Evolutionary conservation across 2,888 invertebrate genomes (phyloP), one percentile per base, ranked within the genome.

Genomic region (Epiblema foenella): DNA sequence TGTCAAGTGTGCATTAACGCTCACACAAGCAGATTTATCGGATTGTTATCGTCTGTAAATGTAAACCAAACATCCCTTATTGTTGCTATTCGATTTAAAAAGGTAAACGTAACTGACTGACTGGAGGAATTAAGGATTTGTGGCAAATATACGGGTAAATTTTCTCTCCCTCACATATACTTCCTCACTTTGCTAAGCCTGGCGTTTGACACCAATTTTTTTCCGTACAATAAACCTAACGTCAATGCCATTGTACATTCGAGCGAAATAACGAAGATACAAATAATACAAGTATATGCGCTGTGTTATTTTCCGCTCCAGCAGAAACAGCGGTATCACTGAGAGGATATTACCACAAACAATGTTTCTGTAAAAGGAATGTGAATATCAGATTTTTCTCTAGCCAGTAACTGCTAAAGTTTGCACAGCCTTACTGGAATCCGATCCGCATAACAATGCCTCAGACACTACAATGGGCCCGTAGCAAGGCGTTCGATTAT

Each of bases 401-500:
- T 72, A 64, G 68, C 75, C 63, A 75, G 71, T 68, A 70, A 75
- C 67, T 73, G 71, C 72, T 68, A 77, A 82, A 82, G 81, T 85
- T 83, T 80, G 78, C 78, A 77, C 77, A 80, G 79, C 77, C 77
- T 74, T 74, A 74, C 76, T 73, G 75, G 78, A 78, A 77, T 82
- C 75, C 78, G 78, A 1, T n/a, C n/a, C n/a, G n/a, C 77, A 83
- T 81, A 82, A 83, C 82, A 85, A 86, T 83, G 81, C 77, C 74
- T 62, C 76, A 69, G 77, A 75, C 75, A 76, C 74, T 81, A 79
- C 75, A 78, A 73, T 67, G 51, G 71, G 51, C 60, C 56, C 69
- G 70, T 62, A 60, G 49, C 60, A 29, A n/a, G 62, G 49, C 60
- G 67, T 71, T 71, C 67, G 67, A 71, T 71, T 71, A 71, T 67